Evolutionary conservation across 2,888 invertebrate genomes (phyloP).

Genomic region (Luperina nickerlii): DNA sequence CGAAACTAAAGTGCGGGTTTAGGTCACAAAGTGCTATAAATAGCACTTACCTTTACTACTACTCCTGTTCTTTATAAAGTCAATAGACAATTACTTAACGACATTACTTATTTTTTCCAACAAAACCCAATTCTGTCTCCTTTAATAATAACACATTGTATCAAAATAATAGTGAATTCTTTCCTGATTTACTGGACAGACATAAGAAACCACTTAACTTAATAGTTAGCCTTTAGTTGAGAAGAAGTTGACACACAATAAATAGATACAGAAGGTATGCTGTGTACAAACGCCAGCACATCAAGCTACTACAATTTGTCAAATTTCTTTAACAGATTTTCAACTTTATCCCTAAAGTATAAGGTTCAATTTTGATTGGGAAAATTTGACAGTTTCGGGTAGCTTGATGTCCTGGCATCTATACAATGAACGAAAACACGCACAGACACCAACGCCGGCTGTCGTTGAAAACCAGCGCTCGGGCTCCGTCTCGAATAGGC

Average conservation of each 20-base stretch:
- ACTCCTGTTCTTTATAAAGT: not conserved
- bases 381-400: no score
- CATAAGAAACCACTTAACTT: slow-evolving; percentile 62
- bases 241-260: not conserved
- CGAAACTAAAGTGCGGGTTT: no score
- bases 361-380: no score
- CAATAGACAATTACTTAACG: not conserved
- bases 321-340: no score
- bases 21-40: not conserved
- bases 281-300: no score
- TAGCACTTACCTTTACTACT: not conserved
- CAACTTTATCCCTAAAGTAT: no score
- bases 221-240: slow-evolving; percentile 51
- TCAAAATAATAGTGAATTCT: slow-evolving; percentile 41
- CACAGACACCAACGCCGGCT: not conserved
- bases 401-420: no score
- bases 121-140: not conserved
- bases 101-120: not conserved
- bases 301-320: no score
- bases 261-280: not conserved
- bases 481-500: not conserved
- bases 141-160: slow-evolving; percentile 20
- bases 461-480: not conserved
- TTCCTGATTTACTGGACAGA: slow-evolving; percentile 36
- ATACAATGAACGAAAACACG: rapidly evolving